Evolutionary conservation across 2,113 vertebrate genomes (phyloP).

Genomic region (Mormyrus lacerda): DNA sequence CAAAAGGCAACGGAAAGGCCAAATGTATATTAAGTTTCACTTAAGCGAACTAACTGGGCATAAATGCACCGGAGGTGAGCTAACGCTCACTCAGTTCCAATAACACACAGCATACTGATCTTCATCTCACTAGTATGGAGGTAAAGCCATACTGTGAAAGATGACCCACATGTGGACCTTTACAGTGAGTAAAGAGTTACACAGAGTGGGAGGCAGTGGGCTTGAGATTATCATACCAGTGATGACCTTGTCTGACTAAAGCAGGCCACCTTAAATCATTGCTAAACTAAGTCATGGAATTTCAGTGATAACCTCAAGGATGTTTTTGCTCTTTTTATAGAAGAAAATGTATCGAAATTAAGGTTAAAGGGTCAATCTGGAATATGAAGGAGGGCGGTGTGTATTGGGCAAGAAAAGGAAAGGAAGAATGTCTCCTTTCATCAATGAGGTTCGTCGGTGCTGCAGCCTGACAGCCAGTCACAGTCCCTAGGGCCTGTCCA

Average conservation of each 20-base stretch:
- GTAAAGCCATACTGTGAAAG: neutral
- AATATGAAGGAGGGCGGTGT: neutral
- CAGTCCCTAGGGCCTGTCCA: neutral
- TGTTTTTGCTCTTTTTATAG: neutral
- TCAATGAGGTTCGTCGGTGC: neutral
- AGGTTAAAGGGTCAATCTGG: neutral
- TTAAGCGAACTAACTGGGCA: neutral
- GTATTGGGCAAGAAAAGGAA: neutral
- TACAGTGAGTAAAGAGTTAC: neutral
- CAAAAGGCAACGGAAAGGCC: neutral
- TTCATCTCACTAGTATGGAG: neutral
- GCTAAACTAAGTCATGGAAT: neutral
- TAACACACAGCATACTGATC: neutral
- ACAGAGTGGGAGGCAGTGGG: neutral
- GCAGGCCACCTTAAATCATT: neutral
- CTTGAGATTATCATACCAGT: neutral
- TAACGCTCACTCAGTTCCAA: neutral
- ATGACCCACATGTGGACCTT: neutral
- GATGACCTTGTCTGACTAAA: neutral
- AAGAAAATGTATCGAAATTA: neutral
- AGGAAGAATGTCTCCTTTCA: neutral
- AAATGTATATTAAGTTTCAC: neutral
- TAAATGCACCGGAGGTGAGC: neutral
- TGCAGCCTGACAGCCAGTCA: neutral
- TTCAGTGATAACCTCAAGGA: neutral